A percentile compares a stretch with the other conserved stretches of the same genome.
Conservation (phyloP, 2,113 vertebrate genomes). For the Neofelis nebulosa region DNA sequence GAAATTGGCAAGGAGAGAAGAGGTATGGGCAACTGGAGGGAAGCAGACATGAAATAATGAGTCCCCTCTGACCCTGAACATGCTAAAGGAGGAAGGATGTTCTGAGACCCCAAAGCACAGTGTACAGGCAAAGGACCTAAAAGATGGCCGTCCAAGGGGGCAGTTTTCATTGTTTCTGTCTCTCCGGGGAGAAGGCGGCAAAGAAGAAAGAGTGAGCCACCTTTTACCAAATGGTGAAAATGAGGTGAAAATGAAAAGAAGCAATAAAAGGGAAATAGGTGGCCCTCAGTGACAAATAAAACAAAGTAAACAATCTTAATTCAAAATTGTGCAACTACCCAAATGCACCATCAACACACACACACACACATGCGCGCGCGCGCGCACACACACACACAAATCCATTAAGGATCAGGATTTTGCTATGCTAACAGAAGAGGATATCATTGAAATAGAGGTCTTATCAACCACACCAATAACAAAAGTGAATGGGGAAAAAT, state of each 20-base stretch:
- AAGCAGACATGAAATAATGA: neutral
- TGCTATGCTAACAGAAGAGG: neutral
- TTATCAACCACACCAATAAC: neutral
- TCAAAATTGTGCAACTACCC: neutral
- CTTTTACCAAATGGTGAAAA: neutral
- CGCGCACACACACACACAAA: too few relatives aligned
- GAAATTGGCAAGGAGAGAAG: fast-evolving
- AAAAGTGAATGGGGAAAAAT: neutral
- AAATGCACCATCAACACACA: neutral
- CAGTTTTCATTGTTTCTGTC: neutral
- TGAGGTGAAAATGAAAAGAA: neutral
- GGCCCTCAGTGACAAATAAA: neutral
- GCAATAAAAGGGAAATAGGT: neutral
- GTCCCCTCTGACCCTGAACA: neutral
- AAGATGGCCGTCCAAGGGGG: neutral
- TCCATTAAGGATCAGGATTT: neutral
- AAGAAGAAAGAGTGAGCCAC: neutral
- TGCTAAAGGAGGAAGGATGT: neutral
- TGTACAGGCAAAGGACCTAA: neutral
- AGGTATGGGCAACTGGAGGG: neutral
- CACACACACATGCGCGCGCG: too few relatives aligned
- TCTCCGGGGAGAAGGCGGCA: neutral
- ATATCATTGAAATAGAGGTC: neutral
- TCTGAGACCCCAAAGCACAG: neutral
- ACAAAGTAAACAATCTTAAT: neutral